These are phyloP conservation scores for Eurypyga helias DNA, from an alignment of 2,113 vertebrate species.

Conservation along the genomic window DNA sequence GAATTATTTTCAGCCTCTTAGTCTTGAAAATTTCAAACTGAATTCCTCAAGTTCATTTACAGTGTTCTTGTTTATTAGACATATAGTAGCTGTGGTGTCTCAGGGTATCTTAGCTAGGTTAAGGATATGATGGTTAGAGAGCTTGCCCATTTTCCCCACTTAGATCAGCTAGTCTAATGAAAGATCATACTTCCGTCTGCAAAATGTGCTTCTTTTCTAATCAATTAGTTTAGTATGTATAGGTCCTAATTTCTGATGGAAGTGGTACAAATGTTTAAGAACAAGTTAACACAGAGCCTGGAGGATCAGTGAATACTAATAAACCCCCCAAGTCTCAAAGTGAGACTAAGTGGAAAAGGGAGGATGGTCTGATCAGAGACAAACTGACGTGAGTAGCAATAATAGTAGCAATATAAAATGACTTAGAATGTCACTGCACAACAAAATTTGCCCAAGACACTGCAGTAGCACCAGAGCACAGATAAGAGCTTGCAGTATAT, in stretches of 20 bases:
- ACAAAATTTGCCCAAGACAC: neutral
- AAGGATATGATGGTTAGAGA: neutral
- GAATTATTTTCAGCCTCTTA: slow-evolving; percentile 63
- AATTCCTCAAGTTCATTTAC: slow-evolving; percentile 10
- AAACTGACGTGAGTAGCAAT: neutral
- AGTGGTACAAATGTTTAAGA: neutral
- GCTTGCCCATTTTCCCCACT: neutral
- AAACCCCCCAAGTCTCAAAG: neutral
- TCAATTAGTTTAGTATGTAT: neutral
- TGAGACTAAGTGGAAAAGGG: neutral
- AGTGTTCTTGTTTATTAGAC: neutral
- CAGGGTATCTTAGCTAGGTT: neutral
- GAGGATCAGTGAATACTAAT: neutral
- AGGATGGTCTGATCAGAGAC: neutral
- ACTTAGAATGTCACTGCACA: neutral
- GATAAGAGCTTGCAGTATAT: neutral
- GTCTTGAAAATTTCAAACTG: slow-evolving; percentile 26
- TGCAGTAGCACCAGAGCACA: neutral
- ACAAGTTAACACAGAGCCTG: neutral
- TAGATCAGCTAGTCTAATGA: neutral
- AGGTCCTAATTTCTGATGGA: neutral
- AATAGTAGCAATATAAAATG: neutral
- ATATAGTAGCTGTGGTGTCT: neutral
- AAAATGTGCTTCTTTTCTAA: neutral
- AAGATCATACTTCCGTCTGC: neutral